Evolutionary conservation across 2,797 vertebrate genomes (phyloP).

Genomic region (Schizopygopsis pylzovi): DNA sequence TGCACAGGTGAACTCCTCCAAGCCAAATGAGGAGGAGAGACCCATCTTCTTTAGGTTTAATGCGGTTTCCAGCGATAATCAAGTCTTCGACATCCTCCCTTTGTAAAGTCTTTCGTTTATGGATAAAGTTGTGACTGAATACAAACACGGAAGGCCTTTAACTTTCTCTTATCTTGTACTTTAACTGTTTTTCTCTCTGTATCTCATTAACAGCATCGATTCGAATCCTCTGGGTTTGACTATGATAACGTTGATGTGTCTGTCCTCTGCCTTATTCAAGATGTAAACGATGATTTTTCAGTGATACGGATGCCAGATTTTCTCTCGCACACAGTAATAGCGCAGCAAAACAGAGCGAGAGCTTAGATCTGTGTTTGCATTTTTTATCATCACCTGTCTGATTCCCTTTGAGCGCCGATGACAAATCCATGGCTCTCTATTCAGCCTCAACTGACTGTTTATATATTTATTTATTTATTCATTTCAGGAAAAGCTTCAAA

Average conservation of each 20-base stretch:
- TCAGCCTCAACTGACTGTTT: conserved; percentile 35
- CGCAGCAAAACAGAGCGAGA: conserved; percentile 3
- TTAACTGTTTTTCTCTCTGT: conserved; percentile 19
- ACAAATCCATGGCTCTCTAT: conserved; percentile 13
- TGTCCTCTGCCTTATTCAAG: background rate
- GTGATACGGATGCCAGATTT: conserved; percentile 24
- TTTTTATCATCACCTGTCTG: conserved; percentile 50
- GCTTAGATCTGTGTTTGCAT: conserved; percentile 50
- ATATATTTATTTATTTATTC: conserved; percentile 30
- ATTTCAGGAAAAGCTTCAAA: conserved; percentile 28
- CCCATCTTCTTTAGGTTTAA: conserved; percentile 51
- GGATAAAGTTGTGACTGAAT: conserved; percentile 46
- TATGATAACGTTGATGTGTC: conserved; percentile 8
- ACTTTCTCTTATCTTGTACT: conserved; percentile 20
- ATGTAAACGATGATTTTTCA: conserved; percentile 14
- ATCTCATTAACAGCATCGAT: conserved; percentile 10
- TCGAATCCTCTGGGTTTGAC: background rate
- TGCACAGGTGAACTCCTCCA: conserved; percentile 64
- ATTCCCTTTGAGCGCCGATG: conserved; percentile 30
- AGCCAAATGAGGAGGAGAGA: conserved; percentile 57
- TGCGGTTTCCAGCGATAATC: conserved; percentile 58
- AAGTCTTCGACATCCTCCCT: conserved; percentile 57
- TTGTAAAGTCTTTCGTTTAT: conserved; percentile 57
- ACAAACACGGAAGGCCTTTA: conserved; percentile 57
- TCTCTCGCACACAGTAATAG: background rate